Percentiles rank a stretch among this genome's conserved stretches.
Conservation (phyloP, 2,888 invertebrate genomes). For the Drosophila phalerata region DNA sequence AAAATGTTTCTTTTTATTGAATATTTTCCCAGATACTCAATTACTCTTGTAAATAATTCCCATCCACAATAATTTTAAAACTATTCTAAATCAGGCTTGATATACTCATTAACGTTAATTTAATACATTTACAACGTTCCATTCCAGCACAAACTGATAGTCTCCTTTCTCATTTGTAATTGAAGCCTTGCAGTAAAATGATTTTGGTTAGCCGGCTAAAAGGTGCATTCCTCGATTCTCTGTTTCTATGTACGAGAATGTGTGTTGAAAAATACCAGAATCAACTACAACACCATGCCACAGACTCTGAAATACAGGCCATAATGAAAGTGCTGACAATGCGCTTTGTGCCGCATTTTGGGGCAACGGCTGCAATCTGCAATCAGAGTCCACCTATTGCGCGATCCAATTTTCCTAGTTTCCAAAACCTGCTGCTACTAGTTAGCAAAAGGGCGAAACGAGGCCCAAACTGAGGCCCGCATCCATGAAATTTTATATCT, state of each 20-base stretch:
- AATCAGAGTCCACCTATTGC: slow-evolving; percentile 27
- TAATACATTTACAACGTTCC: background rate
- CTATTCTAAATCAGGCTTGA: background rate
- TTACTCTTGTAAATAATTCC: too few relatives aligned
- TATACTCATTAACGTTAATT: background rate
- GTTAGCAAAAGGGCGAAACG: slow-evolving; percentile 10
- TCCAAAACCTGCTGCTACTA: slow-evolving; percentile 13
- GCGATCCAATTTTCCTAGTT: slow-evolving; percentile 22
- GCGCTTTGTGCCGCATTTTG: slow-evolving; percentile 24
- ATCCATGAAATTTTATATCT: slow-evolving; percentile 5
- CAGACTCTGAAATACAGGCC: slow-evolving; percentile 10
- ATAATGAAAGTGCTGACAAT: slow-evolving; percentile 33
- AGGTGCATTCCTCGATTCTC: background rate
- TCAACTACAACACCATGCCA: slow-evolving; percentile 8
- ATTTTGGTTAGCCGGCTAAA: slow-evolving; percentile 2
- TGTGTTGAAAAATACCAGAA: slow-evolving; percentile 10
- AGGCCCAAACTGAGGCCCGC: slow-evolving; percentile 4
- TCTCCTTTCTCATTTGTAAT: background rate
- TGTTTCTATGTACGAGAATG: background rate
- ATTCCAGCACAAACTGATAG: too few relatives aligned
- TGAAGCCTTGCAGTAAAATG: background rate
- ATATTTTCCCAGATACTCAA: too few relatives aligned
- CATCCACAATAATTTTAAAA: too few relatives aligned
- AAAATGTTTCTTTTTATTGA: too few relatives aligned
- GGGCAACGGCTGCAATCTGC: slow-evolving; percentile 1